phyloP scores from a whole-genome alignment of 2,797 vertebrate species.

The Ptychobarbus kaznakovi region DNA sequence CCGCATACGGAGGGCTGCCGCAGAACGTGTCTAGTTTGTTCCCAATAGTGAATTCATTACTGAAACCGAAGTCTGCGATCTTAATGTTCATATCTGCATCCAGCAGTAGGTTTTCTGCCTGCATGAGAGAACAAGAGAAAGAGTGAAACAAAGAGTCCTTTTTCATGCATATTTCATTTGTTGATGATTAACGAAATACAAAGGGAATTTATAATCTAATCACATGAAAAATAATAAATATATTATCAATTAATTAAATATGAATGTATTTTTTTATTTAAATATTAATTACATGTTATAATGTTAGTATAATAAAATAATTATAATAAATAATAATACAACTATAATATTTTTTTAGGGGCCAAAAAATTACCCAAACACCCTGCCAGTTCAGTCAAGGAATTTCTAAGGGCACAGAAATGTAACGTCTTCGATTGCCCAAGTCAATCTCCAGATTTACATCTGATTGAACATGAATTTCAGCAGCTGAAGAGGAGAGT shows the following conservation, averaged over 20 bases:
- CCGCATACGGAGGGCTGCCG: constrained; percentile 91
- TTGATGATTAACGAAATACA: neutral
- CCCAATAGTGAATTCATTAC: constrained; percentile 91
- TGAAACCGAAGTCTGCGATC: constrained; percentile 94
- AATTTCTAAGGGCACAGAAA: too few relatives aligned
- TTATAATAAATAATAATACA: neutral
- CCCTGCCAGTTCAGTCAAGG: too few relatives aligned
- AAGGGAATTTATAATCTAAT: neutral
- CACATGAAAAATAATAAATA: neutral
- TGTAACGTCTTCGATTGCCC: too few relatives aligned
- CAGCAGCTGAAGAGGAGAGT: too few relatives aligned
- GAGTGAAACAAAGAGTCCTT: neutral
- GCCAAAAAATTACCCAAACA: too few relatives aligned
- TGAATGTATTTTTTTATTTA: neutral
- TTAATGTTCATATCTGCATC: constrained; percentile 97
- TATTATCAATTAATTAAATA: neutral
- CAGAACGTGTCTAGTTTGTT: constrained; percentile 95
- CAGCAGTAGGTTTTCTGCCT: constrained; percentile 94
- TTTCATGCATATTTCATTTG: neutral
- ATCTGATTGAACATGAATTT: too few relatives aligned
- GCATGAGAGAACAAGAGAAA: constrained; percentile 70
- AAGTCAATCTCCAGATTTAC: too few relatives aligned
- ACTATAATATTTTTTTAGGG: neutral
- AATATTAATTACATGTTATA: neutral
- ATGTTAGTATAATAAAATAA: neutral